Conservation (phyloP, 2,113 vertebrate genomes). For the Callospermophilus lateralis region DNA sequence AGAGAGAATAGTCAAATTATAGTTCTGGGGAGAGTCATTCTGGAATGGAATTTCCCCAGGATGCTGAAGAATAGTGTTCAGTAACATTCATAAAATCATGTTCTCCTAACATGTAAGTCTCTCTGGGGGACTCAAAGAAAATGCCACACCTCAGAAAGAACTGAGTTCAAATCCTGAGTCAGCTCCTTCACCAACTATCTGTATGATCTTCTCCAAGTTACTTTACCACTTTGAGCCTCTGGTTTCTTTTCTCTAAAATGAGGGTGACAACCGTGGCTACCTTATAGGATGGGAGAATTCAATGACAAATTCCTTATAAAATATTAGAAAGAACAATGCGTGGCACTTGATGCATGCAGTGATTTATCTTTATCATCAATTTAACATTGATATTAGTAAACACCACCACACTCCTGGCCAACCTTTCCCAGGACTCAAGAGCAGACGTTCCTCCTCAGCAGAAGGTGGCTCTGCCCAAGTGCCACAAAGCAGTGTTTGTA, state of each 20-base stretch:
- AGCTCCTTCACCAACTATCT: background rate
- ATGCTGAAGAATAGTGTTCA: background rate
- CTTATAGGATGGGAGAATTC: background rate
- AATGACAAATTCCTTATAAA: background rate
- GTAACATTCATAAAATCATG: background rate
- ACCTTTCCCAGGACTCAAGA: background rate
- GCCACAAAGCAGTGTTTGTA: slow-evolving; percentile 66
- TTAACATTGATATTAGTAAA: background rate
- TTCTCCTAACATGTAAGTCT: background rate
- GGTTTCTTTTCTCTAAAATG: background rate
- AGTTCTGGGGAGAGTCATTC: fast-evolving
- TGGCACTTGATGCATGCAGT: background rate
- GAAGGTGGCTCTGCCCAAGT: slow-evolving; percentile 2
- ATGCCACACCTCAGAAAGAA: background rate
- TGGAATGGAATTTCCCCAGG: background rate
- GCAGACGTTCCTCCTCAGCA: background rate
- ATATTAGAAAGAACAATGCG: background rate
- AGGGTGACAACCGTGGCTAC: background rate
- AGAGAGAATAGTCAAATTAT: background rate
- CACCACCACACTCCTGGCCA: background rate
- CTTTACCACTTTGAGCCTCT: background rate
- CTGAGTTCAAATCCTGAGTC: background rate
- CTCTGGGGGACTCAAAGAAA: background rate
- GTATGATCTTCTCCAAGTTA: background rate
- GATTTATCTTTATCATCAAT: background rate